Percentiles rank a stretch among this genome's conserved stretches.
These are phyloP conservation scores for Argopecten irradians DNA, from an alignment of 1,140 invertebrate genomes.

Conservation along the genomic window DNA sequence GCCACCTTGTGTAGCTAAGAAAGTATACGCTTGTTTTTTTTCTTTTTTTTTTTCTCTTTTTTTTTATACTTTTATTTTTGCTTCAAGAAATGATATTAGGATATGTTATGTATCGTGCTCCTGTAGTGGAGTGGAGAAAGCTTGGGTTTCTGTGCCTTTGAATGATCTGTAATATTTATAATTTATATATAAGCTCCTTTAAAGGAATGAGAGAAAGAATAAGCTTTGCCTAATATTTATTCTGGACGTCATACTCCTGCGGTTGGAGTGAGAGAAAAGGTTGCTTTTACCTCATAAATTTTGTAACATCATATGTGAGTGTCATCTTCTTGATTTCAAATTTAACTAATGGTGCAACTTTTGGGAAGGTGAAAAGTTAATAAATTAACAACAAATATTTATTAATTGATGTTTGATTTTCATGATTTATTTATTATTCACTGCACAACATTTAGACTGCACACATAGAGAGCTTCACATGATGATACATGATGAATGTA, in stretches of 20 bases:
- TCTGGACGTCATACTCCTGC: neutral
- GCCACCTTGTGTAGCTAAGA: neutral
- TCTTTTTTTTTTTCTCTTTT: neutral
- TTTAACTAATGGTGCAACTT: neutral
- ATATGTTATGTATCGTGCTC: neutral
- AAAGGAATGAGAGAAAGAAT: slow-evolving; percentile 10
- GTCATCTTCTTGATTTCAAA: neutral
- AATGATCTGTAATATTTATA: neutral
- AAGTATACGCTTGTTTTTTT: slow-evolving; percentile 11
- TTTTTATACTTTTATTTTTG: neutral
- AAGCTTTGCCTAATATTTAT: neutral
- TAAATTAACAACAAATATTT: neutral
- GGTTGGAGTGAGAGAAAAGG: neutral
- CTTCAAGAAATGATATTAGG: neutral
- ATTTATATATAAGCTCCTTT: neutral
- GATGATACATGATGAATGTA: neutral
- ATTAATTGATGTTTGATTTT: neutral
- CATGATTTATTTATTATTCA: neutral
- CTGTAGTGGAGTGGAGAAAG: neutral
- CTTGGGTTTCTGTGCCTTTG: neutral
- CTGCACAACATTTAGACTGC: neutral
- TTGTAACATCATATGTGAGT: neutral
- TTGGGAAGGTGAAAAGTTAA: neutral
- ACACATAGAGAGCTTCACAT: neutral
- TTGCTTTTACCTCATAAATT: slow-evolving; percentile 6